These are phyloP conservation scores for Lepilemur septentrionalis DNA, from an alignment of 2,797 vertebrate genomes.

Conservation along the genomic window DNA sequence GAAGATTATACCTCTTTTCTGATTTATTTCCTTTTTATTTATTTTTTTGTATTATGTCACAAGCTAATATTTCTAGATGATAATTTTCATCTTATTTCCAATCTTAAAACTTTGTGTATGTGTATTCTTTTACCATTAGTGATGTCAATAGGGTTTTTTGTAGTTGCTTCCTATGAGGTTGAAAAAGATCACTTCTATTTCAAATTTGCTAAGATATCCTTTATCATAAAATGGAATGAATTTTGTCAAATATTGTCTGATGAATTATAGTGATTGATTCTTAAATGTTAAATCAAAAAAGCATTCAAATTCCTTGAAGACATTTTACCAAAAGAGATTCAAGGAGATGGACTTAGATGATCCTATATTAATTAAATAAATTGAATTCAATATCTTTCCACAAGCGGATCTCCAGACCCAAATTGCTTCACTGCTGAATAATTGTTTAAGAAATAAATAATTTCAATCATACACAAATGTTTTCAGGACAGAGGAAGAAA, in stretches of 20 bases:
- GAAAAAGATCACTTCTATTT: not conserved
- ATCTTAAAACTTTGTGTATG: not conserved
- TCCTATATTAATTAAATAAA: too few relatives aligned
- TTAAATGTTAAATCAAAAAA: not conserved
- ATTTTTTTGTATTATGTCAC: not conserved
- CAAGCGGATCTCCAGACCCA: too few relatives aligned
- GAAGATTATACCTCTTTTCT: not conserved
- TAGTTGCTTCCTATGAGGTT: not conserved
- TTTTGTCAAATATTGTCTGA: not conserved
- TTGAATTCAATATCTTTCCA: too few relatives aligned
- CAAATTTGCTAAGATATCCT: not conserved
- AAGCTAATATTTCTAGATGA: not conserved
- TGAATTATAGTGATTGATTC: not conserved
- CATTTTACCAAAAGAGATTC: too few relatives aligned
- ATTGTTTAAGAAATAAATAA: too few relatives aligned
- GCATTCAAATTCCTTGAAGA: not conserved
- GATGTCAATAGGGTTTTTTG: not conserved
- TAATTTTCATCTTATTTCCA: not conserved
- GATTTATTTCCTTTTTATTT: not conserved
- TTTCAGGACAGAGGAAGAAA: too few relatives aligned
- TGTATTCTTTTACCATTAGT: not conserved
- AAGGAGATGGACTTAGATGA: too few relatives aligned
- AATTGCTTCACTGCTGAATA: too few relatives aligned
- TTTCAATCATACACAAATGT: too few relatives aligned
- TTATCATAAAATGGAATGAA: not conserved